Evolutionary conservation across 2,797 vertebrate species (phyloP).

Genomic region (Argyrosomus regius): DNA sequence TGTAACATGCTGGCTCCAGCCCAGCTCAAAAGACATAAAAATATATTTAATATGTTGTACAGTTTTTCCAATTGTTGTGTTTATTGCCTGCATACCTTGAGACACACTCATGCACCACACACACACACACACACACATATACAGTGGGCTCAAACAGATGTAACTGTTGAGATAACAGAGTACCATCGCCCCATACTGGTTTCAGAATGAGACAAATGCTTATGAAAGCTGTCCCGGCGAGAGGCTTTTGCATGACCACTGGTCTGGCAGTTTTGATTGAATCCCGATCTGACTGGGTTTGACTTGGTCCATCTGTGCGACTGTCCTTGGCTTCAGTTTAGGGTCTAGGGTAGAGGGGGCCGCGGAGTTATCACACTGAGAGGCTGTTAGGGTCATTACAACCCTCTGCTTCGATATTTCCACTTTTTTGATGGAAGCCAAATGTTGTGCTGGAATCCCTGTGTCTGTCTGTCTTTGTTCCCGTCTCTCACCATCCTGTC

Average conservation of each 20-base stretch:
- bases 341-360: slow-evolving; percentile 61
- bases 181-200: slow-evolving; percentile 56
- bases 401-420: slow-evolving; percentile 79
- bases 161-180: slow-evolving; percentile 67
- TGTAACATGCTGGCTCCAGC: neutral
- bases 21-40: slow-evolving; percentile 9
- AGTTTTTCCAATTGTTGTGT: slow-evolving; percentile 27
- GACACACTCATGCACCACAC: slow-evolving; percentile 40
- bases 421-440: slow-evolving; percentile 82
- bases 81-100: slow-evolving; percentile 17
- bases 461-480: slow-evolving; percentile 84
- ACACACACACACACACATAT: slow-evolving; percentile 13
- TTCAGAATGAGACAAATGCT: slow-evolving; percentile 75
- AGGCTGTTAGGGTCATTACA: slow-evolving; percentile 84
- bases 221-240: slow-evolving; percentile 74
- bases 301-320: slow-evolving; percentile 82
- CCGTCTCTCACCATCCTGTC: slow-evolving; percentile 83
- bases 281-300: slow-evolving; percentile 76
- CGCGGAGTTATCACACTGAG: slow-evolving; percentile 77
- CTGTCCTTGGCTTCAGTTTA: slow-evolving; percentile 81
- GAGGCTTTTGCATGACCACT: slow-evolving; percentile 71
- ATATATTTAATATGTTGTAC: neutral
- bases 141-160: slow-evolving; percentile 68
- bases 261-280: slow-evolving; percentile 77
- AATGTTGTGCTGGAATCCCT: slow-evolving; percentile 82